Evolutionary conservation across 1,140 invertebrate genomes (phyloP), one percentile per base, ranked within the genome.

Genomic region (Drosophila tropicalis): DNA sequence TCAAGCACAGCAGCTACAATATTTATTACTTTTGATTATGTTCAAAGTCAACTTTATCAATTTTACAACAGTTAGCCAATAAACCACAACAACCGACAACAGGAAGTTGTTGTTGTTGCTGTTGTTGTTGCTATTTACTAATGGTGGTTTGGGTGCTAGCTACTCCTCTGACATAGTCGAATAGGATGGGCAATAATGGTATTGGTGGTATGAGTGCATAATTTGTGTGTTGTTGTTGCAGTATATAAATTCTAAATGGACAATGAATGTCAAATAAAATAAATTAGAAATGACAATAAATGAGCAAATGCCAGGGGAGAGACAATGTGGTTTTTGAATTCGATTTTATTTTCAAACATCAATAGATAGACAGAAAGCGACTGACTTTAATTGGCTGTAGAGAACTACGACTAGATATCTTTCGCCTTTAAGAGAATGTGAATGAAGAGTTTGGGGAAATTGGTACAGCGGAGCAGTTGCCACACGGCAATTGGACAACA

Each of bases 11-110:
- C 76, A 79, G 84, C 68, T 87, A 89, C 84, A 89, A 89, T 84
- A 89, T 89, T 89, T 87, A 89, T 89, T 89, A 89, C 84, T 84
- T 89, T 89, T 89, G 84, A 89, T 89, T 89, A 89, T 89, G 84
- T 89, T 89, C 77, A 72, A 82, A 89, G 84, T 89, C 84, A 89
- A 84, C 84, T 89, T 89, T 89, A 89, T 89, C 84, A 89, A 89
- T 89, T 89, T 89, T 89, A 89, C 84, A 89, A 80, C 77, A 89
- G 77, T 89, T 79, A 89, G 79, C 77, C 84, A 81, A 89, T 89
- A 89, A 89, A 89, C 80, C 84, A 78, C 84, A 84, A 78, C 76
- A 69, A 76, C 78, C 84, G 87, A 65, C 66, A 57, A 44, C 17
- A 41, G 55, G 55, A 25, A 17, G 44, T 41, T 51, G 44, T 51